A percentile compares a stretch with the other conserved stretches of the same genome.
Evolutionary conservation across 1,140 invertebrate species (phyloP).

Genomic region (Ostrea edulis): DNA sequence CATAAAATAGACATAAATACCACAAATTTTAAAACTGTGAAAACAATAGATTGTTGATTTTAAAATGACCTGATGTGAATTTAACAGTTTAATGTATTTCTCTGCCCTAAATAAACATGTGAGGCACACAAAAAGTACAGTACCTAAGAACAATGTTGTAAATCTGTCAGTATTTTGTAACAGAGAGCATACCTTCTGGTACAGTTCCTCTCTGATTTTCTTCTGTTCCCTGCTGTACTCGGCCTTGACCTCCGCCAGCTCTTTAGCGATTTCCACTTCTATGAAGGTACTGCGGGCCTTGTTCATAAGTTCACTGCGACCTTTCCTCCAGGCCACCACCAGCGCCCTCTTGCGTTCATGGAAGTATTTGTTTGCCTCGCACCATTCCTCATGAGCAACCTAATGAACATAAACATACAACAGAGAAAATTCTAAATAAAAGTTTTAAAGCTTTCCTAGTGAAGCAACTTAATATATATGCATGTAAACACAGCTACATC

Average conservation of each 20-base stretch:
- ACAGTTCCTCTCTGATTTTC: conserved; percentile 71
- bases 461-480: too few species aligned
- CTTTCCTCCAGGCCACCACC: conserved; percentile 71
- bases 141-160: too few species aligned
- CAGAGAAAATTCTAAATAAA: too few species aligned
- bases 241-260: conserved; percentile 69
- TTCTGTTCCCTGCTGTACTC: conserved; percentile 71
- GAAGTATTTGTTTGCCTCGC: conserved; percentile 72
- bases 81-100: too few species aligned
- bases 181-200: conserved; percentile 69
- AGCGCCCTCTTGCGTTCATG: conserved; percentile 71
- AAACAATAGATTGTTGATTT: too few species aligned
- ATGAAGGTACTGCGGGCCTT: conserved; percentile 72
- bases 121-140: too few species aligned
- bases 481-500: too few species aligned
- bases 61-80: too few species aligned
- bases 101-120: too few species aligned
- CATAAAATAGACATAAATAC: too few species aligned
- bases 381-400: conserved; percentile 77
- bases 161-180: too few species aligned
- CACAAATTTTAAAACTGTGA: too few species aligned
- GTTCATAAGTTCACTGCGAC: conserved; percentile 70
- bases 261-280: conserved; percentile 71
- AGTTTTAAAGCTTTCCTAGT: neutral
- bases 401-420: conserved; percentile 40